Conservation (phyloP, 2,797 vertebrate species). For the Rhabdomys pumilio region DNA sequence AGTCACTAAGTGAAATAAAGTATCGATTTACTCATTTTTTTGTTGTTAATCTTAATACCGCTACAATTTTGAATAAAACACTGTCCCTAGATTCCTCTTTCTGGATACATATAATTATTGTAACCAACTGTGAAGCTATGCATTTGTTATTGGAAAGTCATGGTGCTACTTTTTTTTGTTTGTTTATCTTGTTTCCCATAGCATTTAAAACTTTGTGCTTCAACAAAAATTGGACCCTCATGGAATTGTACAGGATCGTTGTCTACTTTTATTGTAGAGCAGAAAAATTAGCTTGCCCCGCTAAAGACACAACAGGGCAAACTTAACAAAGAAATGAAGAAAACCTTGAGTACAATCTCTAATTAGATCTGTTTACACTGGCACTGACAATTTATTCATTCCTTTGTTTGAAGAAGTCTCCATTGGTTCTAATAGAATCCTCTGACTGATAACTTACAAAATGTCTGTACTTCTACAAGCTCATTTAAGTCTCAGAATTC, state of each 20-base stretch:
- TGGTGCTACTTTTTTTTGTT: constrained; percentile 18
- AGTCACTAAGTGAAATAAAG: not conserved
- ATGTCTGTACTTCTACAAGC: constrained; percentile 17
- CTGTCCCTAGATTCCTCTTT: not conserved
- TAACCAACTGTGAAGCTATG: not conserved
- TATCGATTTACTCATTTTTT: not conserved
- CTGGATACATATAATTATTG: constrained; percentile 7
- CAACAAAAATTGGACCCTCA: constrained; percentile 20
- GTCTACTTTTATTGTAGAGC: not conserved
- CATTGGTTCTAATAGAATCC: not conserved
- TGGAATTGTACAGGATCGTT: constrained; percentile 29
- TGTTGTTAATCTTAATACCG: not conserved
- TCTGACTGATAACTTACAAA: constrained; percentile 21
- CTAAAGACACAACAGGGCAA: constrained; percentile 64
- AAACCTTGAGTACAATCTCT: constrained; percentile 31
- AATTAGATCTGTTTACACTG: constrained; percentile 32
- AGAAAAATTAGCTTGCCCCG: constrained; percentile 52
- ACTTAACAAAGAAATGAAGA: constrained; percentile 58
- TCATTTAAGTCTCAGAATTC: constrained; percentile 21
- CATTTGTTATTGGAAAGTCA: constrained; percentile 37
- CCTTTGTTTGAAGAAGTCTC: constrained; percentile 55
- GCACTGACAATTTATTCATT: constrained; percentile 30
- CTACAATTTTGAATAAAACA: constrained; percentile 26
- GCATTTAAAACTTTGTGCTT: constrained; percentile 32
- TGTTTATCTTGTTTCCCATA: constrained; percentile 46